These are phyloP conservation scores for Sinella curviseta DNA, from an alignment of 1,140 invertebrate species.

Conservation along the genomic window DNA sequence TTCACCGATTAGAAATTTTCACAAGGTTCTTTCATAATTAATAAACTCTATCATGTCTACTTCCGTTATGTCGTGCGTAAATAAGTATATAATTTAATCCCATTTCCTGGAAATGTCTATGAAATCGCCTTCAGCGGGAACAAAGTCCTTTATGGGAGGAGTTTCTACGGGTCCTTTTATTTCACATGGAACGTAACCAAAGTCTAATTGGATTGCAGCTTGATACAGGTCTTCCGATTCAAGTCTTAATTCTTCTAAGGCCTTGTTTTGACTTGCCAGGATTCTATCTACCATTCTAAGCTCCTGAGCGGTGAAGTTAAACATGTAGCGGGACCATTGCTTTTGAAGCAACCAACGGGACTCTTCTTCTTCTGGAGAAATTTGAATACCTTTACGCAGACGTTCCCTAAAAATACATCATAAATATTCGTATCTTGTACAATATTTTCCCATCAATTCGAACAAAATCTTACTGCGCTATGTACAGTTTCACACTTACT, in stretches of 20 bases:
- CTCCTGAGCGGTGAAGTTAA: constrained; percentile 63
- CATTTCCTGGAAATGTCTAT: constrained; percentile 77
- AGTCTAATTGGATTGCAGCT: constrained; percentile 75
- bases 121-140: constrained; percentile 80
- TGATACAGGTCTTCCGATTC: constrained; percentile 80
- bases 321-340: constrained; percentile 71
- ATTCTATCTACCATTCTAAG: constrained; percentile 69
- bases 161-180: constrained; percentile 71
- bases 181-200: constrained; percentile 65
- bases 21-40: too few relatives aligned
- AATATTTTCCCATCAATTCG: background rate
- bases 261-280: constrained; percentile 68
- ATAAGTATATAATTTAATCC: constrained; percentile 53
- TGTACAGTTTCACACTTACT: constrained; percentile 57
- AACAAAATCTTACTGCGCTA: background rate
- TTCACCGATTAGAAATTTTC: too few relatives aligned
- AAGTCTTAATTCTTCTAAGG: constrained; percentile 71
- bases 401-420: constrained; percentile 58
- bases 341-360: constrained; percentile 64
- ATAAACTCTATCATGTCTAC: too few relatives aligned
- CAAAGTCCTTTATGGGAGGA: constrained; percentile 75
- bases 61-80: too few relatives aligned
- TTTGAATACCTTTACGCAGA: constrained; percentile 54
- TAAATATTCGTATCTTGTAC: background rate
- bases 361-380: constrained; percentile 60